Base-by-base conservation (phyloP, 1,140 invertebrate genomes). In the Eurosta solidaginis region DNA sequence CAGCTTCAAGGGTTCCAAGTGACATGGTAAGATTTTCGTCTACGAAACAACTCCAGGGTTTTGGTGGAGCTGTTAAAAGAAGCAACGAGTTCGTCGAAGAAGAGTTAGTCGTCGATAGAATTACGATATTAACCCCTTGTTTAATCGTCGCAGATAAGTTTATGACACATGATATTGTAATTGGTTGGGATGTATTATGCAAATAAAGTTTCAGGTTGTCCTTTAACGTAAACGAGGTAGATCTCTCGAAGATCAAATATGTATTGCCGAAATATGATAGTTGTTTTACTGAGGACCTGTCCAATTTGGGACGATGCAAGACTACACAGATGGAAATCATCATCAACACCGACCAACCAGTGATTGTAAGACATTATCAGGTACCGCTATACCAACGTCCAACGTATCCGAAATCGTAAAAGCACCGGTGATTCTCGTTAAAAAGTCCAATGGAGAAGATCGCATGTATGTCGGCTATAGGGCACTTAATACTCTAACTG, bases 351-450 rank as follows among this genome's bases (percentile, higher is more conserved):
- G 36, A 79, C 9, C 22, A 33, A 29, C 82, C 81, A 40, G 81
- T 81, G 44, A 40, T 79, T 7, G 75, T 68, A 7, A 76, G 79
- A 36, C 80, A 78, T 5, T 82, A 80, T 73, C 50, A 78, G 7
- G 74, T 81, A 45, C 50, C 82, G 17, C 33, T 74, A 7, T 25
- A 29, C 5, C 77, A 82, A 68, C 73, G 78, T 50, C 77, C 79
- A 73, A 33, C 52, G 47, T 83, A 45, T 29, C 40, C 25, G n/a
- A 73, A 63, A 79, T 79, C 33, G 12, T 83, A 10, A 74, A 80
- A n/a, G 84, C 86, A 0, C 90, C 89, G 1, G 79, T 90, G 0
- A 86, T 91, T 0, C 63, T 91, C 9, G 88, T 91, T 0, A 82
- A 80, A 0, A 92, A 92, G 78, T 89, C 89, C 42, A 79, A 79